Conservation (phyloP, 1,140 invertebrate species). For the Plodia interpunctella region DNA sequence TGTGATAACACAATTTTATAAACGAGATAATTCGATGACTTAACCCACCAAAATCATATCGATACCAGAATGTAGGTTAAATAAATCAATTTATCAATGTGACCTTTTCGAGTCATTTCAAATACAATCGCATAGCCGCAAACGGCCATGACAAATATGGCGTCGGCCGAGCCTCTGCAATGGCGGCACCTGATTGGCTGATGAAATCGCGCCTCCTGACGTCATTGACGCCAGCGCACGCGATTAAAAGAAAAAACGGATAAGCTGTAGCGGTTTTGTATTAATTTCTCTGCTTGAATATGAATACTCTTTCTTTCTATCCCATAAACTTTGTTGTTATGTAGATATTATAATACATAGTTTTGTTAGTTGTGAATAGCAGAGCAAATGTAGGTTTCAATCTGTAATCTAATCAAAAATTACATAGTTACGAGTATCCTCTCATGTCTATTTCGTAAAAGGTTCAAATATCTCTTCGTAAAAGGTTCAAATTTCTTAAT, state of each 20-base stretch:
- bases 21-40: no score
- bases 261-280: conserved; percentile 9
- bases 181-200: conserved; percentile 41
- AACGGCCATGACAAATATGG: conserved; percentile 43
- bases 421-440: no score
- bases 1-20: no score
- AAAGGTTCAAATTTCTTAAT: no score
- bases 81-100: not conserved
- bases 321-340: not conserved
- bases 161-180: conserved; percentile 48
- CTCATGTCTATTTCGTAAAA: no score
- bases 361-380: no score
- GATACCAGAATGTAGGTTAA: not conserved
- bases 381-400: no score
- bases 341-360: not conserved
- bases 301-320: not conserved
- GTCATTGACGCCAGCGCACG: conserved; percentile 50
- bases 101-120: not conserved
- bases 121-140: not conserved
- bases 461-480: no score
- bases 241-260: conserved; percentile 29
- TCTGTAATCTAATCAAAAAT: no score
- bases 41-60: no score
- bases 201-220: conserved; percentile 53
- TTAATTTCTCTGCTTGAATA: not conserved